Percentiles rank a stretch among this genome's conserved stretches.
phyloP scores from a whole-genome alignment of 2,113 vertebrate species.

The Myiagra hebetior region DNA sequence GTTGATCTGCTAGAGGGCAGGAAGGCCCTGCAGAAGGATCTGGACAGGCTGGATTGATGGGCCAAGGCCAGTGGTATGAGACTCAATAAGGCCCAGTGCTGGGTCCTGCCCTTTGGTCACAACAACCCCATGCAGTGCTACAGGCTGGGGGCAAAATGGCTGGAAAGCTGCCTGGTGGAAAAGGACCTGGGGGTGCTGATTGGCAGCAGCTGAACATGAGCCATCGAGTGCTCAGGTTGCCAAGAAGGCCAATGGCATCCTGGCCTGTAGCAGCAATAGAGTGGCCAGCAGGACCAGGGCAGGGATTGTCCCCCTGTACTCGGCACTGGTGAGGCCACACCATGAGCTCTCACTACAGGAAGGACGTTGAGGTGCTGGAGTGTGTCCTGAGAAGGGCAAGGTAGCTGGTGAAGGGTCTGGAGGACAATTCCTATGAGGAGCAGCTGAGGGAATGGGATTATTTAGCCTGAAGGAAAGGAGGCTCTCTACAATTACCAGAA shows the following conservation, averaged over 20 bases:
- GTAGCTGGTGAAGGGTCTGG: background rate
- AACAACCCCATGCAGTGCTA: accelerated
- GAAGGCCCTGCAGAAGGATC: background rate
- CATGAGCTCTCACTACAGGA: accelerated
- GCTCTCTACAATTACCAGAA: background rate
- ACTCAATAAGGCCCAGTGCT: background rate
- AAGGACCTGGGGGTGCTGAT: background rate
- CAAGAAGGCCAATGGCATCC: background rate
- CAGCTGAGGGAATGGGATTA: background rate
- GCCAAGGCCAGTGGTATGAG: accelerated
- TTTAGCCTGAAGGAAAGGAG: background rate
- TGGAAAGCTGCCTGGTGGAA: accelerated
- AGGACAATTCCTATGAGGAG: background rate
- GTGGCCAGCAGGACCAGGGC: background rate
- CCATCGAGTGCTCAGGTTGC: too few relatives aligned
- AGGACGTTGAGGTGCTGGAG: background rate
- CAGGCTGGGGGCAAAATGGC: background rate
- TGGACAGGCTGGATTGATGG: background rate
- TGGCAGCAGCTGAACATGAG: background rate
- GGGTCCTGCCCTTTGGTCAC: background rate
- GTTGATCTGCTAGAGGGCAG: background rate
- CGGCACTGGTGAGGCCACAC: accelerated
- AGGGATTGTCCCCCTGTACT: accelerated
- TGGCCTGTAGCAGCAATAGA: background rate
- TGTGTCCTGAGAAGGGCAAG: accelerated